Percentiles rank a stretch among this genome's conserved stretches.
Evolutionary conservation across 2,888 invertebrate species (phyloP).

Genomic region (Hypolimnas misippus): DNA sequence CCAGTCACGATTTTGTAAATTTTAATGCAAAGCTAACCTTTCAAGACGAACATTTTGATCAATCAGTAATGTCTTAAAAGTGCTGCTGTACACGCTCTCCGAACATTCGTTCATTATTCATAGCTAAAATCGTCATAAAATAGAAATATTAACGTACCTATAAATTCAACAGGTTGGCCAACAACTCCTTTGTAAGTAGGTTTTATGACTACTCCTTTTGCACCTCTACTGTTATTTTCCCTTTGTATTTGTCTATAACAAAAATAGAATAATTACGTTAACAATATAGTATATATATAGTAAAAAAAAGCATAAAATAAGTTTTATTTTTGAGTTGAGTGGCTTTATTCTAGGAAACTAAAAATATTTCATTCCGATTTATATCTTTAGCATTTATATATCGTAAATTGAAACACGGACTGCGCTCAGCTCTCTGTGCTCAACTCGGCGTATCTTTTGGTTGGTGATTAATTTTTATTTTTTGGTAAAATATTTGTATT

Average conservation of each 20-base stretch:
- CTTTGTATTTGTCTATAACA: constrained; percentile 77
- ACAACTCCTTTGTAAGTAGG: constrained; percentile 89
- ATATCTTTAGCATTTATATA: background rate
- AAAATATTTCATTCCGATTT: background rate
- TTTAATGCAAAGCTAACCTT: no score
- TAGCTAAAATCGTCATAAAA: background rate
- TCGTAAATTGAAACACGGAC: background rate
- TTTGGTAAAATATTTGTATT: constrained; percentile 6
- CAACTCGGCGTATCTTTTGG: background rate
- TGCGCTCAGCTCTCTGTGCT: background rate
- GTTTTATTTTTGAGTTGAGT: background rate
- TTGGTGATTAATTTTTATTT: background rate
- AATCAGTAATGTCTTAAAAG: no score
- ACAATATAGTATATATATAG: background rate
- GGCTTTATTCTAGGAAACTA: background rate
- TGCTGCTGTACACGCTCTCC: no score
- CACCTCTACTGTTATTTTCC: constrained; percentile 89
- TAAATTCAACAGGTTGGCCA: constrained; percentile 97
- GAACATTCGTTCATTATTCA: background rate
- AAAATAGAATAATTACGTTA: constrained; percentile 31
- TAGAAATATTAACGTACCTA: constrained; percentile 85
- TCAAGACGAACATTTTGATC: no score
- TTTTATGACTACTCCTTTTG: constrained; percentile 93
- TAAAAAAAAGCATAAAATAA: background rate
- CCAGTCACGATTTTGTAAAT: no score